Evolutionary conservation across 2,888 invertebrate genomes (phyloP).

Genomic region (Liodrosophila aerea): DNA sequence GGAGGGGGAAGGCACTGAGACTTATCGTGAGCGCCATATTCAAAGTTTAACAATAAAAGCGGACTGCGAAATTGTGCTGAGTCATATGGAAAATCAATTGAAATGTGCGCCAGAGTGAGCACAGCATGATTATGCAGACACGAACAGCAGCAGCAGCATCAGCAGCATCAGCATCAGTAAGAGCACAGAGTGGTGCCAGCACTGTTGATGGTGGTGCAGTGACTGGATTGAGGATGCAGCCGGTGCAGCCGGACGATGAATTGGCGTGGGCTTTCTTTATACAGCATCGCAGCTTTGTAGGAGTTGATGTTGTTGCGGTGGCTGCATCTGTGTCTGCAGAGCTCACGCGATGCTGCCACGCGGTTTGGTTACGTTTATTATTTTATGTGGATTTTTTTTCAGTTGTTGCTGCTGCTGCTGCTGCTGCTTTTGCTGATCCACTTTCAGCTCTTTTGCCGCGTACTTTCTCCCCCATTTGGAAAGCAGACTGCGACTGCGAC

Average conservation of each 20-base stretch:
- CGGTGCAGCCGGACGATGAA: conserved; percentile 44
- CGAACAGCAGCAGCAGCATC: conserved; percentile 41
- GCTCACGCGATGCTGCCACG: conserved; percentile 76
- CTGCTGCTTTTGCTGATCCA: conserved; percentile 64
- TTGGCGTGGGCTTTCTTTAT: conserved; percentile 70
- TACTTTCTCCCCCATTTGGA: conserved; percentile 77
- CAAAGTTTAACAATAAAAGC: conserved; percentile 53
- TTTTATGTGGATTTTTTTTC: conserved; percentile 42
- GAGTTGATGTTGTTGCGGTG: conserved; percentile 38
- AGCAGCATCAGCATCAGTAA: neutral
- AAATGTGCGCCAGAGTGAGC: conserved; percentile 61
- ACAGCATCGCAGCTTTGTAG: conserved; percentile 64
- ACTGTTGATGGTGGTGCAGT: conserved; percentile 22
- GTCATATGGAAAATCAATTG: conserved; percentile 78
- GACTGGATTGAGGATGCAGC: conserved; percentile 7
- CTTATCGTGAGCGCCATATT: conserved; percentile 64
- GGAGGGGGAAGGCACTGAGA: neutral
- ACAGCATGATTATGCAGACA: conserved; percentile 72
- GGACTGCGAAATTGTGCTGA: conserved; percentile 65
- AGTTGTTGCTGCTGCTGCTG: neutral
- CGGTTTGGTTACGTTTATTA: conserved; percentile 78
- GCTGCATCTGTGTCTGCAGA: conserved; percentile 41
- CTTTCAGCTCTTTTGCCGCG: conserved; percentile 72
- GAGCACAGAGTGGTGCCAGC: conserved; percentile 11
- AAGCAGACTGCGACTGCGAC: conserved; percentile 53